phyloP scores from a whole-genome alignment of 2,888 invertebrate species.

The Thelaira solivaga region DNA sequence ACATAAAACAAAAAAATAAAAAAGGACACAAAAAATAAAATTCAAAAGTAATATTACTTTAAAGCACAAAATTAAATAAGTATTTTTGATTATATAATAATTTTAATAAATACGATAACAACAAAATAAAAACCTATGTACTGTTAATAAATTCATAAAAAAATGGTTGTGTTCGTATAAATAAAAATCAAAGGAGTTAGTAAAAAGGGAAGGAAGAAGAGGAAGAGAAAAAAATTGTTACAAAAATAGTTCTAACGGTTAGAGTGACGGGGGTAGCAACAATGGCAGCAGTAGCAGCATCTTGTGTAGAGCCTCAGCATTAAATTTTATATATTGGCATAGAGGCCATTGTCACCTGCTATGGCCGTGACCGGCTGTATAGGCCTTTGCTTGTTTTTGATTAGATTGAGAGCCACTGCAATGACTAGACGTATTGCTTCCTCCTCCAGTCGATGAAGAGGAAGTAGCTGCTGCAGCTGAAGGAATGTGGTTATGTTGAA shows the following conservation, averaged over 20 bases:
- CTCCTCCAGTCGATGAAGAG: conserved; percentile 34
- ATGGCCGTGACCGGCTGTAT: conserved; percentile 70
- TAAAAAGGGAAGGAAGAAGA: background rate
- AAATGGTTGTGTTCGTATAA: conserved; percentile 1
- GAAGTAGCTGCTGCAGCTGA: conserved; percentile 33
- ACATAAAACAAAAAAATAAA: conserved; percentile 1
- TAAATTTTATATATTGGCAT: conserved; percentile 51
- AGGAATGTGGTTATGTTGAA: conserved; percentile 64
- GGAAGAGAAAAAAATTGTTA: conserved; percentile 32
- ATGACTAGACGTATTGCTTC: conserved; percentile 49
- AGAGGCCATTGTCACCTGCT: conserved; percentile 75
- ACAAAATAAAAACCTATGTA: conserved; percentile 40
- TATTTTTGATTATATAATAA: conserved; percentile 37
- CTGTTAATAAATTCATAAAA: conserved; percentile 52
- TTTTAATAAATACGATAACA: conserved; percentile 54
- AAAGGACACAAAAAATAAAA: background rate
- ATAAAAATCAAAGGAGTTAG: conserved; percentile 1
- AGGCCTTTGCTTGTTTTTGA: conserved; percentile 73
- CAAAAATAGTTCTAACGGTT: conserved; percentile 50
- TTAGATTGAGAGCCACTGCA: conserved; percentile 63
- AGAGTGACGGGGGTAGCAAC: conserved; percentile 44
- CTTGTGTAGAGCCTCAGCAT: conserved; percentile 53
- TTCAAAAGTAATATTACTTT: background rate
- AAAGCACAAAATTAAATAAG: conserved; percentile 27
- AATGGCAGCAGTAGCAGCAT: conserved; percentile 51